Evolutionary conservation across 2,113 vertebrate species (phyloP), one percentile per base, ranked within the genome.

Genomic region (Semnornis frantzii): DNA sequence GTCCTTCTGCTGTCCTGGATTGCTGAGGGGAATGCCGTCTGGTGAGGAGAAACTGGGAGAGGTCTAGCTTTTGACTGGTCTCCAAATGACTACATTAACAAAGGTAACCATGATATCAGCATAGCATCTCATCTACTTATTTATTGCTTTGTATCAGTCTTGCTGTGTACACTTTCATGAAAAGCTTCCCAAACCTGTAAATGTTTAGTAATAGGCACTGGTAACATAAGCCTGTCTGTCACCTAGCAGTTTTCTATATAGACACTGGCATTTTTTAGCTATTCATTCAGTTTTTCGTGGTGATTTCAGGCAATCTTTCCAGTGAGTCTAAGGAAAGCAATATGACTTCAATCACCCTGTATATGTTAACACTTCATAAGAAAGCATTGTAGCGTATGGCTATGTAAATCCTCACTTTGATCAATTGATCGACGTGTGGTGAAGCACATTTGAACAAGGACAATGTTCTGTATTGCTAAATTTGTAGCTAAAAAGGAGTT

Each of bases 61-160:
- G 31, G 55, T 80, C 60, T 59, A 18, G 16, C 9, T 31, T 83
- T 89, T 86, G 62, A 24, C 50, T 3, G 2, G 57, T 80, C 71
- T 89, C 54, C 70, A 82, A 52, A 60, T 3, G 8, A 60, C 86
- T 42, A n/a, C 12, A 2, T 31, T 73, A 57, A 60, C 31, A 39
- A 74, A 97, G 87, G 95, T 97, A 96, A 91, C 54, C 64, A 55
- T 57, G 15, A 8, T 71, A 58, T 39, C 30, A 76, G 50, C 25
- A 58, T 19, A 42, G 10, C 3, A 1, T 60, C 76, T 69, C 0
- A 0, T 64, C 5, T 33, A n/a, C 59, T 44, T 72, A 12, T 64
- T 55, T 74, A 21, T 50, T 3, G 3, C 4, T 77, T 37, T 33
- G 6, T 58, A 16, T 59, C 21, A 30, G 4, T 24, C 17, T 33